Evolutionary conservation across 1,140 invertebrate genomes (phyloP).

Genomic region (Drosophila mauritiana): DNA sequence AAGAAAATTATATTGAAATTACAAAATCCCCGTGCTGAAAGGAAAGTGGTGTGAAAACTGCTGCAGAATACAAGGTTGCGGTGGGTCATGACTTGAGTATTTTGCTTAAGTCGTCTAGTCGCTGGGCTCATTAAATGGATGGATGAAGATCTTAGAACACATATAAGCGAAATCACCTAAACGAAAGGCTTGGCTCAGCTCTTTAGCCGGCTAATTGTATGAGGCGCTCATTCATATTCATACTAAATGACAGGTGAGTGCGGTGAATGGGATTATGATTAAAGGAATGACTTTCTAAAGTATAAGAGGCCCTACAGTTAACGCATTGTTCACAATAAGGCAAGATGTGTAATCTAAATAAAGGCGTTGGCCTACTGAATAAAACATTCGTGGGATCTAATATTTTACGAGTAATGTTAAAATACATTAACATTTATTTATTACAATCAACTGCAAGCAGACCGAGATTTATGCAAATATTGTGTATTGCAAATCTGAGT

Average conservation of each 20-base stretch:
- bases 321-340: not conserved
- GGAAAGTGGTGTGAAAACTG: constrained; percentile 31
- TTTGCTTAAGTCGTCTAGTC: constrained; percentile 50
- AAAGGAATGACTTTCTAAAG: not conserved
- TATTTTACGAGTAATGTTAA: no score
- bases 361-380: no score
- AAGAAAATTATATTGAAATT: constrained; percentile 77
- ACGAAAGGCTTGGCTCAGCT: constrained; percentile 12
- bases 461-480: not conserved
- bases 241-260: not conserved
- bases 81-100: constrained; percentile 22
- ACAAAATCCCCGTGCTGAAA: constrained; percentile 53
- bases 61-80: constrained; percentile 5
- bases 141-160: constrained; percentile 15
- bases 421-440: no score
- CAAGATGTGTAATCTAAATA: no score
- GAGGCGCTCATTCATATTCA: not conserved
- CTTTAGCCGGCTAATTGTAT: constrained; percentile 8
- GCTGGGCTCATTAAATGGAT: constrained; percentile 31
- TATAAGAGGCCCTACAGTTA: not conserved
- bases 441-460: no score
- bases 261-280: not conserved
- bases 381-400: no score
- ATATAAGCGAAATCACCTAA: constrained; percentile 23
- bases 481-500: not conserved